These are phyloP conservation scores for Hemicentrotus pulcherrimus DNA, from an alignment of 35 echinoderm and acorn worm species.

Conservation along the genomic window DNA sequence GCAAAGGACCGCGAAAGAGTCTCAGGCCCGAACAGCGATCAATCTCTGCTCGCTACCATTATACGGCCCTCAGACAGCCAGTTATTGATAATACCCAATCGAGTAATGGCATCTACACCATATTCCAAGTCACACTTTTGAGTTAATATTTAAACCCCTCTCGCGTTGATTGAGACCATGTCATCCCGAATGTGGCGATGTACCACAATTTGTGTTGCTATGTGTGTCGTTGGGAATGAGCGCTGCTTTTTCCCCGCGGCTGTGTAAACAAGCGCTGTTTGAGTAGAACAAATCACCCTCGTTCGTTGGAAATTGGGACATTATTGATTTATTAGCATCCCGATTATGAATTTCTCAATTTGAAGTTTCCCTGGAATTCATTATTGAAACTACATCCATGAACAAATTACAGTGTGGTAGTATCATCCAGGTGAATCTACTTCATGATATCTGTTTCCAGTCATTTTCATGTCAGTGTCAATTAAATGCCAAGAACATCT, in stretches of 20 bases:
- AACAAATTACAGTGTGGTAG: neutral
- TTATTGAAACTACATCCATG: neutral
- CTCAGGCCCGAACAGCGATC: neutral
- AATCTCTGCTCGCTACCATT: neutral
- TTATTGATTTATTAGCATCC: slow-evolving; percentile 1
- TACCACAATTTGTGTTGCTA: neutral
- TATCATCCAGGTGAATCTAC: no score
- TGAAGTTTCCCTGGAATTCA: neutral
- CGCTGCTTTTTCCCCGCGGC: neutral
- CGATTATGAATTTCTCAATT: neutral
- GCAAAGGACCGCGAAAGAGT: neutral
- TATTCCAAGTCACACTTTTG: slow-evolving; percentile 6
- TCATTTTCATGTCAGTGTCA: no score
- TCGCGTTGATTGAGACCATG: neutral
- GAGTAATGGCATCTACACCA: neutral
- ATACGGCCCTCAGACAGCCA: neutral
- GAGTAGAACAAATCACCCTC: neutral
- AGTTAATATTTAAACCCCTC: slow-evolving; percentile 38
- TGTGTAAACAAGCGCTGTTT: neutral
- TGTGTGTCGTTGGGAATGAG: neutral
- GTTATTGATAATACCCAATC: slow-evolving; percentile 30
- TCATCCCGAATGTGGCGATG: neutral
- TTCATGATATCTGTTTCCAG: no score
- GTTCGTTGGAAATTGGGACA: neutral
- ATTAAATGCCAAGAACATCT: no score